Evolutionary conservation across 2,888 invertebrate species (phyloP).

Genomic region (Dromius quadrimaculatus): DNA sequence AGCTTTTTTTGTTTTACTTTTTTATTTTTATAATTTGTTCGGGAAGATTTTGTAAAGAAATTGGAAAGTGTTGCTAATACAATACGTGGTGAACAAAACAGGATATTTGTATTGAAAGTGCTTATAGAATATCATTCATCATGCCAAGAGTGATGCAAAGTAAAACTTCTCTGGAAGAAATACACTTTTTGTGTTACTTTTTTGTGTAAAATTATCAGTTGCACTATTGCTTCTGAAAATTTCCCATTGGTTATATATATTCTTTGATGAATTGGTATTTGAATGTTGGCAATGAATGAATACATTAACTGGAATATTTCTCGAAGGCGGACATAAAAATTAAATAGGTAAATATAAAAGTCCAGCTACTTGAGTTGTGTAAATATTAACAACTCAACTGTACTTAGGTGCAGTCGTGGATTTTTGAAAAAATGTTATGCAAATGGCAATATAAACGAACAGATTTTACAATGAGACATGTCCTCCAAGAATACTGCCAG

Average conservation of each 20-base stretch:
- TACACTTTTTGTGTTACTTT: not conserved
- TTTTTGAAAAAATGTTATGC: slow-evolving; percentile 4
- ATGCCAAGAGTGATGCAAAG: too few species aligned
- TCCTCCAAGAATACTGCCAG: too few species aligned
- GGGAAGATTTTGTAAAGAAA: not conserved
- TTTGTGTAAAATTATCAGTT: too few species aligned
- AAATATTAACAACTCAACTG: slow-evolving; percentile 4
- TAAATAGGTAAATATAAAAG: slow-evolving; percentile 27
- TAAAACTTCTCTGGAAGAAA: not conserved
- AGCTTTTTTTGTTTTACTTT: not conserved
- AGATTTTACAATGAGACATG: too few species aligned
- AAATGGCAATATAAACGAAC: slow-evolving; percentile 1
- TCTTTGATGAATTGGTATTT: not conserved
- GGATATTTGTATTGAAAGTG: not conserved
- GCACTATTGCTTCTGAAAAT: too few species aligned
- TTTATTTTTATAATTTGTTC: not conserved
- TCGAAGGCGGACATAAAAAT: slow-evolving; percentile 13
- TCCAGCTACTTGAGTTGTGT: slow-evolving; percentile 1
- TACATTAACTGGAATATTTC: slow-evolving; percentile 4
- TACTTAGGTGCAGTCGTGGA: slow-evolving; percentile 13
- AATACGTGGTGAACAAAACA: not conserved
- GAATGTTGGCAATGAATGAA: not conserved
- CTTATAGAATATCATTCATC: not conserved
- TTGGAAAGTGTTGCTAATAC: not conserved
- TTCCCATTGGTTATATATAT: not conserved